Evolutionary conservation across 2,797 vertebrate genomes (phyloP).

Genomic region (Falco columbarius): DNA sequence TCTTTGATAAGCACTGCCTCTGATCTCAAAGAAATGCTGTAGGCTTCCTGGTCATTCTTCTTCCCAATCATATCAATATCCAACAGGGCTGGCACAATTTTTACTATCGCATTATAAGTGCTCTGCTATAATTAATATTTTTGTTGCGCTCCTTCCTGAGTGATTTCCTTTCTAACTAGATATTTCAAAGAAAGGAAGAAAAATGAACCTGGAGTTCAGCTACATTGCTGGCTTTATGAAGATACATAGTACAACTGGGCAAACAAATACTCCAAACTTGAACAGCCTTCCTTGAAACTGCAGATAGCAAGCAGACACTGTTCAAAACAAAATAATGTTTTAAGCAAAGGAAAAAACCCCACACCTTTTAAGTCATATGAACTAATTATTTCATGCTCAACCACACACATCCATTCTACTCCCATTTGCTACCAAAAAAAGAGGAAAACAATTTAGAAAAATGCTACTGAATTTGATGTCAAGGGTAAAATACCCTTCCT

Average conservation of each 20-base stretch:
- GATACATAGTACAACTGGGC: neutral
- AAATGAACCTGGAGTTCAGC: slow-evolving; percentile 5
- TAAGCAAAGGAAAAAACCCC: neutral
- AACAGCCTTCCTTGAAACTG: neutral
- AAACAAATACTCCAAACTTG: slow-evolving; percentile 10
- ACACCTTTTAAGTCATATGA: neutral
- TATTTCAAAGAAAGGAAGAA: slow-evolving; percentile 38
- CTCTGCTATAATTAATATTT: slow-evolving; percentile 49
- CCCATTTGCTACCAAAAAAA: neutral
- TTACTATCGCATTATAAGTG: neutral
- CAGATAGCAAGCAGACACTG: neutral
- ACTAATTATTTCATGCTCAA: neutral
- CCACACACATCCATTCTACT: neutral
- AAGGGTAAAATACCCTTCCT: neutral
- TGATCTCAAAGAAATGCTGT: slow-evolving; percentile 26
- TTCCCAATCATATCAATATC: slow-evolving; percentile 42
- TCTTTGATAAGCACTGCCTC: slow-evolving; percentile 35
- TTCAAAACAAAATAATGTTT: slow-evolving; percentile 16
- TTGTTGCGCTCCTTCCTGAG: slow-evolving; percentile 23
- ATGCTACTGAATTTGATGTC: neutral
- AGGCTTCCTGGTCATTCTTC: neutral
- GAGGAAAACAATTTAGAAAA: neutral
- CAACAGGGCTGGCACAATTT: slow-evolving; percentile 38
- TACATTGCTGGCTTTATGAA: slow-evolving; percentile 41
- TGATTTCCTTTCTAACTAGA: slow-evolving; percentile 42